A percentile compares a stretch with the other conserved stretches of the same genome.
These are phyloP conservation scores for Ochropacha duplaris DNA, from an alignment of 2,888 invertebrate species.

Conservation along the genomic window DNA sequence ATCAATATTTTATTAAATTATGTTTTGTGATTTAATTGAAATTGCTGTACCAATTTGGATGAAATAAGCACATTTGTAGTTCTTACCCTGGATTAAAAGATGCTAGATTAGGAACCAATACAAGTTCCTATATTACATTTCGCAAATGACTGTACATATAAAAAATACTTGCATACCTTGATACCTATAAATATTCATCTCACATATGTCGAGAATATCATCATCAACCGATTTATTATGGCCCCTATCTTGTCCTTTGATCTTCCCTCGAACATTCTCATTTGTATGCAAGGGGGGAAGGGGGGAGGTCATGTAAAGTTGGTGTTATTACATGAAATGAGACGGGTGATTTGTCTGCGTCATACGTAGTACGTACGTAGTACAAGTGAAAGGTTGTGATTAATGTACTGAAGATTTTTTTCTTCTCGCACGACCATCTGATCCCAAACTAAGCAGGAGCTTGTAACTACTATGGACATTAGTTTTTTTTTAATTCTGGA, in stretches of 20 bases:
- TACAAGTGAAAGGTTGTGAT: slow-evolving; percentile 1
- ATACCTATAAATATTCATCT: slow-evolving; percentile 5
- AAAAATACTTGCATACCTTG: background rate
- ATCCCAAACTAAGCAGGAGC: no score
- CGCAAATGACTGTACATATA: background rate
- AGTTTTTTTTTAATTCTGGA: no score
- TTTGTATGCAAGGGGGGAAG: background rate
- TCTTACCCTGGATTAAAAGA: no score
- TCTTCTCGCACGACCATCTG: background rate
- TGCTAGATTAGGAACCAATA: no score
- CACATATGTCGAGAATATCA: slow-evolving; percentile 2
- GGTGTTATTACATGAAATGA: slow-evolving; percentile 8
- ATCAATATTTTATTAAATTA: no score
- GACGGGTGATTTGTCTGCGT: slow-evolving; percentile 8
- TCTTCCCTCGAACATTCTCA: background rate
- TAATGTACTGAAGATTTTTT: background rate
- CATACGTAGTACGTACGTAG: no score
- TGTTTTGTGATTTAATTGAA: background rate
- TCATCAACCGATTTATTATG: slow-evolving; percentile 1
- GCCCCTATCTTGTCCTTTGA: background rate
- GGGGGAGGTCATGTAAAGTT: slow-evolving; percentile 2
- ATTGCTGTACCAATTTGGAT: background rate
- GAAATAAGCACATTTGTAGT: background rate
- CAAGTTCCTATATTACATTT: no score
- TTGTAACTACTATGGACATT: no score